Percentiles rank a stretch among this genome's conserved stretches.
phyloP scores from a whole-genome alignment of 2,888 invertebrate genomes.

The Diplolepis rosae region DNA sequence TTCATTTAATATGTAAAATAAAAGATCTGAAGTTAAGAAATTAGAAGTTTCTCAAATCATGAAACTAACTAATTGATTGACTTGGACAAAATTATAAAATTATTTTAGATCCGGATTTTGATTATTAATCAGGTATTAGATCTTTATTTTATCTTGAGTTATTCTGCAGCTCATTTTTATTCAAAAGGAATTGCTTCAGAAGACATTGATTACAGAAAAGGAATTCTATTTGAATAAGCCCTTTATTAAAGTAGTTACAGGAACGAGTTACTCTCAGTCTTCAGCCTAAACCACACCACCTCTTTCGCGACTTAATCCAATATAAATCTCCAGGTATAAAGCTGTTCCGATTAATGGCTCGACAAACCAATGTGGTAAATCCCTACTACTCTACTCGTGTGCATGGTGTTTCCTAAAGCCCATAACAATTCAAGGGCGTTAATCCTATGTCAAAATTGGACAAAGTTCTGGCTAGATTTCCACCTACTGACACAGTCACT shows the following conservation, averaged over 20 bases:
- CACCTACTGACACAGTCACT: neutral
- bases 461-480: neutral
- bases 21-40: too few species aligned
- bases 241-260: slow-evolving; percentile 14
- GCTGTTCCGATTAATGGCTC: slow-evolving; percentile 70
- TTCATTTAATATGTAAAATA: too few species aligned
- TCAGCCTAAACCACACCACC: slow-evolving; percentile 63
- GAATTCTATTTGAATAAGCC: slow-evolving; percentile 23
- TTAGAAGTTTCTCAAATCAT: too few species aligned
- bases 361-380: slow-evolving; percentile 68
- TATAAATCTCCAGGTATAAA: slow-evolving; percentile 69
- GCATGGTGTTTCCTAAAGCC: slow-evolving; percentile 26
- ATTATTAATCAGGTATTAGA: too few species aligned
- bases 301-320: slow-evolving; percentile 64
- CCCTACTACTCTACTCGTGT: slow-evolving; percentile 54
- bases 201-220: neutral
- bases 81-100: too few species aligned
- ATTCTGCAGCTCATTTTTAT: neutral
- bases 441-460: slow-evolving; percentile 18
- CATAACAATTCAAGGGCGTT: slow-evolving; percentile 10
- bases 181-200: neutral
- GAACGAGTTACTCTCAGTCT: slow-evolving; percentile 46
- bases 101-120: too few species aligned
- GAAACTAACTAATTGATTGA: too few species aligned
- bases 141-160: too few species aligned